Conservation (phyloP, 2,888 invertebrate genomes). For the Caenorhabditis sulstoni region DNA sequence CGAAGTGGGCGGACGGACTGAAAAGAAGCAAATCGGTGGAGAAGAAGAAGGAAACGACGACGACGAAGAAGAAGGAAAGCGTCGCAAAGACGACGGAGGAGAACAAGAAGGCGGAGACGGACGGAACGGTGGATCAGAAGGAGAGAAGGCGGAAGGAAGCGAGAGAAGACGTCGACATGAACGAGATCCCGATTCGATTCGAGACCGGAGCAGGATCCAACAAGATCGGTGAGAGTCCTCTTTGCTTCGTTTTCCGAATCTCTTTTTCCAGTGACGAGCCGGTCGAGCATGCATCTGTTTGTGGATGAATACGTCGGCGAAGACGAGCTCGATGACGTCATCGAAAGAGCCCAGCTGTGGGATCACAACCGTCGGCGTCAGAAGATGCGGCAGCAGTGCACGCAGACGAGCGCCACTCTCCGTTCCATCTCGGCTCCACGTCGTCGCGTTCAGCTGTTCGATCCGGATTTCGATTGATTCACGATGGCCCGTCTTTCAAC, state of each 20-base stretch:
- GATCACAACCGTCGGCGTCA: conserved; percentile 47
- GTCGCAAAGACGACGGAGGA: conserved; percentile 3
- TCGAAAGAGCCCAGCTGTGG: conserved; percentile 55
- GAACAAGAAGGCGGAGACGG: neutral
- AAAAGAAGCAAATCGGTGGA: conserved; percentile 14
- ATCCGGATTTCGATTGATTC: conserved; percentile 55
- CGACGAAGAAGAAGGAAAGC: conserved; percentile 1
- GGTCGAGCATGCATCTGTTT: conserved; percentile 47
- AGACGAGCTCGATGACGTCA: conserved; percentile 52
- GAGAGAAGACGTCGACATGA: conserved; percentile 42
- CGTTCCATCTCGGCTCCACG: conserved; percentile 48
- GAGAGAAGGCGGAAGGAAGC: neutral
- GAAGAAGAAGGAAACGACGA: neutral
- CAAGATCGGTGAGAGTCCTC: conserved; percentile 26
- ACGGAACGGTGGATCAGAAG: neutral
- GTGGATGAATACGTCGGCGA: conserved; percentile 43
- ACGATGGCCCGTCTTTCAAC: conserved; percentile 22
- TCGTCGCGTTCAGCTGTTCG: conserved; percentile 46
- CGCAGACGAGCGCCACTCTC: conserved; percentile 45
- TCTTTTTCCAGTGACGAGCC: conserved; percentile 49
- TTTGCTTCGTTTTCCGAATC: no score
- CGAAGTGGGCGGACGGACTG: conserved; percentile 28
- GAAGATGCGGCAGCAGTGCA: conserved; percentile 51
- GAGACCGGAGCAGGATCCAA: neutral
- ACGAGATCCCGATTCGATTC: conserved; percentile 41